Percentiles rank a stretch among this genome's conserved stretches.
These are phyloP conservation scores for Bedellia somnulentella DNA, from an alignment of 2,888 invertebrate genomes.

Conservation along the genomic window DNA sequence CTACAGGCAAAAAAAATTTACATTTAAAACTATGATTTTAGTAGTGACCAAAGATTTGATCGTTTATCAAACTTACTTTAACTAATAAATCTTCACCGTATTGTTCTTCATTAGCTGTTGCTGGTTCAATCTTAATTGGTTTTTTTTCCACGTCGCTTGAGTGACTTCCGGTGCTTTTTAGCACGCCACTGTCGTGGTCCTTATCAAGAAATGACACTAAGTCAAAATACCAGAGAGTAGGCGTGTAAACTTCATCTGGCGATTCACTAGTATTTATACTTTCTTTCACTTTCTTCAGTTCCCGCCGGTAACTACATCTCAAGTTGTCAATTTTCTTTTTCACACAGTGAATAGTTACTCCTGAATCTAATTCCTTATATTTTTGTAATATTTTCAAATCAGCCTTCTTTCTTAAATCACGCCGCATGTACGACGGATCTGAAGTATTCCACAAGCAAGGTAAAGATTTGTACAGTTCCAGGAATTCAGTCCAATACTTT, in stretches of 20 bases:
- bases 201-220: conserved; percentile 6
- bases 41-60: too few species aligned
- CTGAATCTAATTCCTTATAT: conserved; percentile 6
- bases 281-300: conserved; percentile 6
- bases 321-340: conserved; percentile 9
- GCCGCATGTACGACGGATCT: conserved; percentile 3
- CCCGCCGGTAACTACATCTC: conserved; percentile 8
- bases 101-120: too few species aligned
- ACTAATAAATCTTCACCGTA: too few species aligned
- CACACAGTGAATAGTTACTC: conserved; percentile 6
- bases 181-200: background rate
- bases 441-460: conserved; percentile 8
- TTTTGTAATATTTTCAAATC: conserved; percentile 6
- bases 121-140: too few species aligned
- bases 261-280: background rate
- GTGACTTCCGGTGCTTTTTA: background rate
- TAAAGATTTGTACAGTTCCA: conserved; percentile 6
- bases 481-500: conserved; percentile 5
- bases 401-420: conserved; percentile 6
- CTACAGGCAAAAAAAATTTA: too few species aligned
- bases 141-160: background rate
- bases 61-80: too few species aligned
- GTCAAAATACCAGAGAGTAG: conserved; percentile 9
- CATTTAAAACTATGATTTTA: too few species aligned
- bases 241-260: conserved; percentile 4